Conservation (phyloP, 2,888 invertebrate genomes). For the Epinotia ramella region DNA sequence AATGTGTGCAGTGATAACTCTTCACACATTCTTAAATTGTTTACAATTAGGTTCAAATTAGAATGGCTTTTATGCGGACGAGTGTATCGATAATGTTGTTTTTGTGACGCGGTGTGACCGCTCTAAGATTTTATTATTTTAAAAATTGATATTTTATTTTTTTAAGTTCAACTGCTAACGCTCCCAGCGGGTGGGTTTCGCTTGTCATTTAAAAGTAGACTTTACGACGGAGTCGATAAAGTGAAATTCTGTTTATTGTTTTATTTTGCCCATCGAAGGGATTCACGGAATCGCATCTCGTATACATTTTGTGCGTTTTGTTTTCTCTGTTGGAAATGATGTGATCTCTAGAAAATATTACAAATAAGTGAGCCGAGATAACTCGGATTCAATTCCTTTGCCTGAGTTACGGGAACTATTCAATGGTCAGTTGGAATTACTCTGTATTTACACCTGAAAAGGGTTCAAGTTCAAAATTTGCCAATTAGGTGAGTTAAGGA, state of each 20-base stretch:
- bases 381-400: slow-evolving; percentile 26
- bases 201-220: slow-evolving; percentile 53
- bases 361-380: slow-evolving; percentile 51
- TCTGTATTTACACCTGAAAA: background rate
- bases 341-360: slow-evolving; percentile 66
- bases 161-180: slow-evolving; percentile 79
- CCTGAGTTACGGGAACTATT: slow-evolving; percentile 24
- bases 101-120: slow-evolving; percentile 76
- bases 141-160: slow-evolving; percentile 83
- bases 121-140: slow-evolving; percentile 83
- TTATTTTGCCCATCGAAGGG: slow-evolving; percentile 62
- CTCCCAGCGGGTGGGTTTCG: slow-evolving; percentile 75
- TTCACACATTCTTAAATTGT: slow-evolving; percentile 53
- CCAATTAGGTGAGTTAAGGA: background rate
- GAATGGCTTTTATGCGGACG: slow-evolving; percentile 48
- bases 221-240: slow-evolving; percentile 55
- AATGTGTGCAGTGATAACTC: slow-evolving; percentile 38
- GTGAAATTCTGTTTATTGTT: slow-evolving; percentile 54
- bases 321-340: slow-evolving; percentile 72
- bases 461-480: background rate
- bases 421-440: background rate
- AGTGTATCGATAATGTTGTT: slow-evolving; percentile 55
- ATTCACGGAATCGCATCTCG: slow-evolving; percentile 73
- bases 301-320: slow-evolving; percentile 58
- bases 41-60: slow-evolving; percentile 61